phyloP scores from a whole-genome alignment of 2,888 invertebrate genomes.

The Synergus gifuensis region DNA sequence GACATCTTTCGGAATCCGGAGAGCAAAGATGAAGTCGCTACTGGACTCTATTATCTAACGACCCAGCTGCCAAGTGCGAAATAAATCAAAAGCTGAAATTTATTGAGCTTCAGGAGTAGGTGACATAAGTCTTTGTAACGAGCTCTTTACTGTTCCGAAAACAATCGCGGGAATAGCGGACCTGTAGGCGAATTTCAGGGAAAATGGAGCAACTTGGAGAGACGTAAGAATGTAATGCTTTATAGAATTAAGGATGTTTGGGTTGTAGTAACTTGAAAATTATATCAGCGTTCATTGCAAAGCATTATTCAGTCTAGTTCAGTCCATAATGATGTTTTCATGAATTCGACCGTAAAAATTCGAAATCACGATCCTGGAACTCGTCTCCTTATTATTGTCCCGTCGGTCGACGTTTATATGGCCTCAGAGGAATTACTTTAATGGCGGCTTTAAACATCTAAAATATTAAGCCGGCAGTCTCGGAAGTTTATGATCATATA shows the following conservation, averaged over 20 bases:
- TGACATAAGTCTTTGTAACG: not conserved
- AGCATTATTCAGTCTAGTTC: not conserved
- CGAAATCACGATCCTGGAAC: slow-evolving; percentile 18
- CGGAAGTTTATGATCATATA: not conserved
- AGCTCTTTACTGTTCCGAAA: not conserved
- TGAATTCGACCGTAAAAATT: slow-evolving; percentile 15
- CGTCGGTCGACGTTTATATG: slow-evolving; percentile 28
- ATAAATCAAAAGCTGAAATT: slow-evolving; percentile 9
- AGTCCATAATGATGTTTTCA: slow-evolving; percentile 18
- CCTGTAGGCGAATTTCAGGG: not conserved
- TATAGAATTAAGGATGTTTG: not conserved
- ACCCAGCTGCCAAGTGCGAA: slow-evolving; percentile 7
- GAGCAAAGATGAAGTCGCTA: slow-evolving; percentile 15
- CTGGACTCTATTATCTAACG: not conserved
- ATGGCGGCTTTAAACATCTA: slow-evolving; percentile 52
- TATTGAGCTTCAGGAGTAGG: not conserved
- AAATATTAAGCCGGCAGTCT: slow-evolving; percentile 45
- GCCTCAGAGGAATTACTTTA: slow-evolving; percentile 51
- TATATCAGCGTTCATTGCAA: no score
- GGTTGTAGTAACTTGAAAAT: not conserved
- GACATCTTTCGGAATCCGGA: slow-evolving; percentile 26
- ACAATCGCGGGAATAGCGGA: not conserved
- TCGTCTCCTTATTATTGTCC: slow-evolving; percentile 21
- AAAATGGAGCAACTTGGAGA: not conserved
- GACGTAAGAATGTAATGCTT: not conserved